Evolutionary conservation across 2,888 invertebrate species (phyloP).

Genomic region (Drosophila crucigera): DNA sequence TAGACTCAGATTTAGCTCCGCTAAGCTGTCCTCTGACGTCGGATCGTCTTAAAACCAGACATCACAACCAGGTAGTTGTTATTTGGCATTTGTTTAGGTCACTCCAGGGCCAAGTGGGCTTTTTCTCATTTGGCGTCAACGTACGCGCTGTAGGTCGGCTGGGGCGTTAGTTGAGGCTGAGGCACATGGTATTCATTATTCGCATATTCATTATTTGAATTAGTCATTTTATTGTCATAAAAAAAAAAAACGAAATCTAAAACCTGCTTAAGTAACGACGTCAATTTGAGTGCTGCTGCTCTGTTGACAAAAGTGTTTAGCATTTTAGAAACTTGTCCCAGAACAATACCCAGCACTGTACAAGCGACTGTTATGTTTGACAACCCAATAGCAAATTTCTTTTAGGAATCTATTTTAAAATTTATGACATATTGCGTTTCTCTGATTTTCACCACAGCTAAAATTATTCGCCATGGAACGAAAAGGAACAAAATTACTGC

Average conservation of each 20-base stretch:
- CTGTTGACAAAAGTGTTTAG: constrained; percentile 66
- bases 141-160: constrained; percentile 68
- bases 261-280: constrained; percentile 37
- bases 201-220: constrained; percentile 39
- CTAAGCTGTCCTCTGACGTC: constrained; percentile 7
- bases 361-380: neutral
- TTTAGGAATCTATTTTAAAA: neutral
- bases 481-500: neutral
- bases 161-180: constrained; percentile 15
- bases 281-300: constrained; percentile 5
- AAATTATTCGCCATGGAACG: neutral
- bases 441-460: neutral
- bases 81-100: constrained; percentile 9
- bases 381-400: neutral
- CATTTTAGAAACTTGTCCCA: constrained; percentile 23
- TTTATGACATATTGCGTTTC: neutral
- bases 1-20: neutral
- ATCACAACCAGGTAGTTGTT: constrained; percentile 25
- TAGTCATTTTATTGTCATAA: constrained; percentile 50
- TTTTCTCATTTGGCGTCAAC: constrained; percentile 50
- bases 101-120: constrained; percentile 46
- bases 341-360: constrained; percentile 30
- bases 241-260: constrained; percentile 17
- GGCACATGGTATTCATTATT: constrained; percentile 19
- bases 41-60: neutral